A percentile compares a stretch with the other conserved stretches of the same genome.
Evolutionary conservation across 2,113 vertebrate species (phyloP).

Genomic region (Myiopsitta monachus): DNA sequence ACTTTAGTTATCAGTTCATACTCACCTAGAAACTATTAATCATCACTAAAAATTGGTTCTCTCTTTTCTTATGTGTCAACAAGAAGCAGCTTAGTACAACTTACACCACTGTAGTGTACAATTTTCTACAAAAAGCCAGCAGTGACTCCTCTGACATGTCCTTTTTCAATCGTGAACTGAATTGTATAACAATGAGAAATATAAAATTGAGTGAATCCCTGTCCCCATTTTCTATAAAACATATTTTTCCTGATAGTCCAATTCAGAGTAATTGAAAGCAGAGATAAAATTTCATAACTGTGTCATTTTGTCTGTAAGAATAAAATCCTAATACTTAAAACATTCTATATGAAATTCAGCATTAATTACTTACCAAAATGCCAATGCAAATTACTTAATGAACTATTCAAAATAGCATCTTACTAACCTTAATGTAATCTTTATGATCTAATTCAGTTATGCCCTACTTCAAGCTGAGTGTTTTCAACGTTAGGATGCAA

Average conservation of each 20-base stretch:
- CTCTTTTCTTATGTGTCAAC: not conserved
- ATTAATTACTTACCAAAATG: constrained; percentile 15
- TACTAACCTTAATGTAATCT: not conserved
- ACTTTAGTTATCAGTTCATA: not conserved
- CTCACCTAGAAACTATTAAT: not conserved
- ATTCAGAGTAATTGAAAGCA: not conserved
- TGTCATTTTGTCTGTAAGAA: not conserved
- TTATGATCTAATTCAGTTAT: not conserved
- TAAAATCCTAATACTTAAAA: not conserved
- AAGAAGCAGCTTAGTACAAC: not conserved
- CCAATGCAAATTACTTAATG: not conserved
- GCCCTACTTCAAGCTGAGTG: not conserved
- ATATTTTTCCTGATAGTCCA: not conserved
- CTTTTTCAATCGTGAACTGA: not conserved
- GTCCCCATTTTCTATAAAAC: not conserved
- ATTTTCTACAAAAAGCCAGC: not conserved
- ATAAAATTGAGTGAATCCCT: not conserved
- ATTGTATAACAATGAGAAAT: not conserved
- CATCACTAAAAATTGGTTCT: not conserved
- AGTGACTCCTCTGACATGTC: not conserved
- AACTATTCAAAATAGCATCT: not conserved
- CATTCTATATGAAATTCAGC: not conserved
- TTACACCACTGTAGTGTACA: not conserved
- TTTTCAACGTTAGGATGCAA: not conserved
- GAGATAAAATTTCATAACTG: not conserved